phyloP scores from a whole-genome alignment of 2,113 vertebrate genomes.

The Crotalus helleri region DNA sequence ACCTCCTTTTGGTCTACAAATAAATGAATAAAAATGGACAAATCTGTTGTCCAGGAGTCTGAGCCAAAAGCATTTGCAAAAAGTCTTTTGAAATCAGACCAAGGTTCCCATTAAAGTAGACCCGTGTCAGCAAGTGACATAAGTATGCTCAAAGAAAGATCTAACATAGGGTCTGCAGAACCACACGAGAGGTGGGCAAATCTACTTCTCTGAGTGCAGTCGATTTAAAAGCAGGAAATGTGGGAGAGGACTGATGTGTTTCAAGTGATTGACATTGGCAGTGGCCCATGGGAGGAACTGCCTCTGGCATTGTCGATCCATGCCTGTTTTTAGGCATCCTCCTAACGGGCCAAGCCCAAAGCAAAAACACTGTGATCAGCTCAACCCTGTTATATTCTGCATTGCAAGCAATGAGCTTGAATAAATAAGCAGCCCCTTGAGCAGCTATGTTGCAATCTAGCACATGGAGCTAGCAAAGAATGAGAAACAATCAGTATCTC shows the following conservation, averaged over 20 bases:
- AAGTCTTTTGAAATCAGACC: not conserved
- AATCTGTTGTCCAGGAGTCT: not conserved
- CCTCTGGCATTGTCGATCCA: not conserved
- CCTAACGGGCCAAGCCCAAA: not conserved
- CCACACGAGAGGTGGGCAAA: not conserved
- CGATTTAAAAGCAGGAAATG: not conserved
- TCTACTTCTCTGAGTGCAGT: not conserved
- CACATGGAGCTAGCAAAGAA: slow-evolving; percentile 1
- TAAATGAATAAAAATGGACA: not conserved
- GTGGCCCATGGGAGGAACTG: not conserved
- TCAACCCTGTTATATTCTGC: not conserved
- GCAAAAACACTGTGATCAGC: not conserved
- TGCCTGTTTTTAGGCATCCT: not conserved
- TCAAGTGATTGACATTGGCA: not conserved
- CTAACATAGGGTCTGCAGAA: not conserved
- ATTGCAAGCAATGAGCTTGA: not conserved
- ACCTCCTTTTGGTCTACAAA: not conserved
- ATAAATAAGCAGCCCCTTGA: slow-evolving; percentile 15
- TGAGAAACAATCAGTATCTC: slow-evolving; percentile 42
- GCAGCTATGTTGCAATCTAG: slow-evolving; percentile 3
- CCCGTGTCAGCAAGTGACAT: not conserved
- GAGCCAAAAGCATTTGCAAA: not conserved
- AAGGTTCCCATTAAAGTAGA: not conserved
- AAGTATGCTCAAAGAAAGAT: not conserved
- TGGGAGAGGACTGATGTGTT: not conserved